Evolutionary conservation across 2,797 vertebrate genomes (phyloP), one percentile per base, ranked within the genome.

Genomic region (Agapornis canus): DNA sequence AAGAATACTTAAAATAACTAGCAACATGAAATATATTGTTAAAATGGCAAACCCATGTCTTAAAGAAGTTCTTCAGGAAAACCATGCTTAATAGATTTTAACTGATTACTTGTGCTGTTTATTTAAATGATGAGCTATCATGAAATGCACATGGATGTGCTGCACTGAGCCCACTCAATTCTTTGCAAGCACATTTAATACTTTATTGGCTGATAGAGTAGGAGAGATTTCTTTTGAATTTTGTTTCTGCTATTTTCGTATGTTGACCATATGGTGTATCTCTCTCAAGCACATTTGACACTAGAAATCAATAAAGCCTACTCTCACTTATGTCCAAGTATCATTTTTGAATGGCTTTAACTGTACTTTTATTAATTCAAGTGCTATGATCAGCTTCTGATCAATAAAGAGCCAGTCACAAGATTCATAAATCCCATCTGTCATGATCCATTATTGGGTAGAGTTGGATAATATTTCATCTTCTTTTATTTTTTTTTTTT

Each of bases 261-360:
- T 98, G 95, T 95, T 96, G 93, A 97, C 96, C 97, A 98, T 93
- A 96, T 97, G 96, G 93, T 90, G 42, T 82, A 54, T 63, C 68
- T 90, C 60, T 92, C 91, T 96, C 90, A 97, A 97, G 94, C 92
- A 82, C 48, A 70, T 57, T 64, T 95, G 94, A 97, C 80, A 86
- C 40, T 76, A 82, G 65, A 96, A 96, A 95, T 89, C 95, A 93
- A 93, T 94, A 97, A 92, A 95, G 35, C 37, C 39, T 93, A 61
- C 75, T 94, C 90, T 94, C 95, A 51, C 64, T 96, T 93, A 76
- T 39, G 90, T 92, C 60, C 93, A 94, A 96, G 87, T 52, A 92
- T 94, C 90, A 93, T 89, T 94, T 97, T 76, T 92, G 86, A 86
- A 88, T 90, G 77, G 66, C 51, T 97, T 96, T 96, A 96, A 94